Evolutionary conservation across 1,140 invertebrate genomes (phyloP).

Genomic region (Palaemon carinicauda): DNA sequence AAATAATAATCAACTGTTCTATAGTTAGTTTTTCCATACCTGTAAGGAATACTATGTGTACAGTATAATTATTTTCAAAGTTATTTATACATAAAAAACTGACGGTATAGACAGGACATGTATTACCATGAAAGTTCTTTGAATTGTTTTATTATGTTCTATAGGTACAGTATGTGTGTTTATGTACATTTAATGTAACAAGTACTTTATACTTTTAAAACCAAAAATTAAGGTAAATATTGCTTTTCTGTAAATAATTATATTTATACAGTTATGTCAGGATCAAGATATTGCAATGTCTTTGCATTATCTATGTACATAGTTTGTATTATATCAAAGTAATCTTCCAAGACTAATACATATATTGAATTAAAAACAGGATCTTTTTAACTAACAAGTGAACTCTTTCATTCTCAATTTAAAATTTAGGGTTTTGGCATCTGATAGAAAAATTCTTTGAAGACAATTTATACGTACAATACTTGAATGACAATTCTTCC

Average conservation of each 20-base stretch:
- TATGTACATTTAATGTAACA: neutral
- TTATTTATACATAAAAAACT: neutral
- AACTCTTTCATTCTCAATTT: too few species aligned
- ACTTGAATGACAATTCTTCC: too few species aligned
- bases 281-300: too few species aligned
- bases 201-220: neutral
- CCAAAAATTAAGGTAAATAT: neutral
- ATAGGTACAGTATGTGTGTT: neutral
- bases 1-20: constrained; percentile 71
- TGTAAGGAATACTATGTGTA: neutral
- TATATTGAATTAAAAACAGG: too few species aligned
- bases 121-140: neutral
- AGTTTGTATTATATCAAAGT: too few species aligned
- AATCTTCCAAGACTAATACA: too few species aligned
- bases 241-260: neutral
- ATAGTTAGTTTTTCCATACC: constrained; percentile 65
- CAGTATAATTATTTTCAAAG: neutral
- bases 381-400: too few species aligned
- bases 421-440: too few species aligned
- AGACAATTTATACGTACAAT: too few species aligned
- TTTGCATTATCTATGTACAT: too few species aligned
- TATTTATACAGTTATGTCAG: too few species aligned
- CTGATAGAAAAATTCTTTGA: too few species aligned
- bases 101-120: neutral
- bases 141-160: neutral